phyloP scores from a whole-genome alignment of 1,140 invertebrate genomes.

The Ylistrum balloti region DNA sequence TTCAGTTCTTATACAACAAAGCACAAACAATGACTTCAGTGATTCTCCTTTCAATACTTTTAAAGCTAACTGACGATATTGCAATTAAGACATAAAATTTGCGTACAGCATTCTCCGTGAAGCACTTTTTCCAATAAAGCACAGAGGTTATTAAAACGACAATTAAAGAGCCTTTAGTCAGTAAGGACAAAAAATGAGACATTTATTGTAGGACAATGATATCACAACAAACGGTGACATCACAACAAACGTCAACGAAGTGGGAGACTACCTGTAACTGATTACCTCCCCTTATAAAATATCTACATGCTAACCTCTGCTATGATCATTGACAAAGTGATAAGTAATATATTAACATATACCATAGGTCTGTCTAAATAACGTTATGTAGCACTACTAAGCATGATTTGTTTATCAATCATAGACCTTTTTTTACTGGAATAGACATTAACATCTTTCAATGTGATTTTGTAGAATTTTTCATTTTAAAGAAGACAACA shows the following conservation, averaged over 20 bases:
- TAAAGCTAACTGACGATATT: neutral
- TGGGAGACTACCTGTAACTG: neutral
- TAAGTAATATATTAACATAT: too few species aligned
- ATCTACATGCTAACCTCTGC: too few species aligned
- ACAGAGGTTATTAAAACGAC: neutral
- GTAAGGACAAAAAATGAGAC: neutral
- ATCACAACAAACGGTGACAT: neutral
- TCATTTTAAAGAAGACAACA: too few species aligned
- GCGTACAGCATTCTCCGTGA: neutral
- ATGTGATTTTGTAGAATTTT: too few species aligned
- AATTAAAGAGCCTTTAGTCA: too few species aligned
- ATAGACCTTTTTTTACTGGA: too few species aligned
- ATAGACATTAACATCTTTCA: too few species aligned
- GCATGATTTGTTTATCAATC: too few species aligned
- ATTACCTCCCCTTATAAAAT: too few species aligned
- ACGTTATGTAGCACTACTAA: too few species aligned
- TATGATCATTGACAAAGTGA: too few species aligned
- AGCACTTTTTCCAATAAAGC: neutral
- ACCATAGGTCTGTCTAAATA: too few species aligned
- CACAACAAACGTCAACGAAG: neutral
- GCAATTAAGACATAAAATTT: neutral
- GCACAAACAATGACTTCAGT: neutral
- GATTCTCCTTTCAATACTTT: neutral
- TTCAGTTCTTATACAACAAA: neutral
- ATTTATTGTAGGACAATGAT: neutral